phyloP scores from a whole-genome alignment of 2,888 invertebrate species.

The Abrostola tripartita region DNA sequence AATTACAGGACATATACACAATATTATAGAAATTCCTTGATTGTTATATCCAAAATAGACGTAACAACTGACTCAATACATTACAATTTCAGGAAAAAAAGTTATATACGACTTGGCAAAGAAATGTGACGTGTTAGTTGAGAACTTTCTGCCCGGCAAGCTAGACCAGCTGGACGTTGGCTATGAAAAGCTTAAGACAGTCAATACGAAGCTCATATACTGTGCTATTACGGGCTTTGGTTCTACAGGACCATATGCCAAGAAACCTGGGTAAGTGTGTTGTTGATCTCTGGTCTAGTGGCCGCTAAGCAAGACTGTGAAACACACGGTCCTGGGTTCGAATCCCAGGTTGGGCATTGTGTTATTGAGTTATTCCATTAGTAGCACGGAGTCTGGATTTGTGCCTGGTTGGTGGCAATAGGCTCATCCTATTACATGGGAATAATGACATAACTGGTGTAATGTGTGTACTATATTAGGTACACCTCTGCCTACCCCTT shows the following conservation, averaged over 20 bases:
- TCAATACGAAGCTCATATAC: slow-evolving; percentile 95
- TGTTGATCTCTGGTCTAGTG: background rate
- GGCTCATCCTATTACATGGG: too few species aligned
- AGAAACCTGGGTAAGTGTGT: slow-evolving; percentile 91
- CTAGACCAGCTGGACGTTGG: slow-evolving; percentile 92
- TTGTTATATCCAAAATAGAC: too few species aligned
- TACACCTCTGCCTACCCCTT: too few species aligned
- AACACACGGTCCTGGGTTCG: background rate
- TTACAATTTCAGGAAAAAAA: slow-evolving; percentile 75
- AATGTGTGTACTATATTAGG: too few species aligned
- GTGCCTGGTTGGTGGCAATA: too few species aligned
- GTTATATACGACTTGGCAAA: slow-evolving; percentile 91
- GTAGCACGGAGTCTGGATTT: too few species aligned
- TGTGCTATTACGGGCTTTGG: slow-evolving; percentile 98
- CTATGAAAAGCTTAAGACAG: slow-evolving; percentile 91
- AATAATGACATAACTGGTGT: too few species aligned
- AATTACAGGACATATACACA: too few species aligned
- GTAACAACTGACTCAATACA: background rate
- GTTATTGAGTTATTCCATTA: too few species aligned
- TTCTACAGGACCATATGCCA: slow-evolving; percentile 94
- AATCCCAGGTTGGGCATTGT: too few species aligned
- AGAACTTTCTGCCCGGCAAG: slow-evolving; percentile 98
- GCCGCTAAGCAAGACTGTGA: background rate
- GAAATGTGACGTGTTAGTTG: slow-evolving; percentile 95
- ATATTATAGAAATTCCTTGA: too few species aligned